A percentile compares a stretch with the other conserved stretches of the same genome.
These are phyloP conservation scores for Zhuqinia jingwanae DNA, from an alignment of 2,888 invertebrate species.

Conservation along the genomic window DNA sequence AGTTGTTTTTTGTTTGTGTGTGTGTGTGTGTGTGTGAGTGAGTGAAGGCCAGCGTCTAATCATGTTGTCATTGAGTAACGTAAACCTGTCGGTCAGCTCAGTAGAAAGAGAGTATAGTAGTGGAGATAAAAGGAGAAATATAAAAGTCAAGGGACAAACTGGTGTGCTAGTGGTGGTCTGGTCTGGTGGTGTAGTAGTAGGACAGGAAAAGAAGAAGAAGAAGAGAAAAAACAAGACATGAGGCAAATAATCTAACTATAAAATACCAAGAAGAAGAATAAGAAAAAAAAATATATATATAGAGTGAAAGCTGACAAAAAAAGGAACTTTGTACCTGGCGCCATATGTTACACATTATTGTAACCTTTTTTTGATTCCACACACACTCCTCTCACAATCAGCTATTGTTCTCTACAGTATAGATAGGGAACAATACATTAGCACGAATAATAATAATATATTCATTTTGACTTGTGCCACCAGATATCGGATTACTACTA, in stretches of 20 bases:
- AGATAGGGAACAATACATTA: too few species aligned
- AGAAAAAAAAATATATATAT: too few species aligned
- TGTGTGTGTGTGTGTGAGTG: constrained; percentile 25
- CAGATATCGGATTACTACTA: too few species aligned
- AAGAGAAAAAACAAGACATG: neutral
- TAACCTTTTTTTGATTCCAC: constrained; percentile 31
- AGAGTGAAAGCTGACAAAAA: neutral
- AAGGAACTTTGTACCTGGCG: constrained; percentile 63
- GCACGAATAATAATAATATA: too few species aligned
- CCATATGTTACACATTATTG: constrained; percentile 69
- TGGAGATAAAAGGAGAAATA: too few species aligned
- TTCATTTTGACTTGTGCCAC: too few species aligned
- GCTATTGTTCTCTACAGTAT: neutral
- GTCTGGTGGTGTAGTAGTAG: constrained; percentile 14
- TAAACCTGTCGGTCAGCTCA: constrained; percentile 45
- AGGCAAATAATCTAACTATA: neutral
- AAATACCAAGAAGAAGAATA: neutral
- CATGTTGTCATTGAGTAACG: constrained; percentile 68
- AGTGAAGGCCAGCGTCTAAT: constrained; percentile 69
- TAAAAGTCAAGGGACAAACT: constrained; percentile 24
- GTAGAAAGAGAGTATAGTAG: too few species aligned
- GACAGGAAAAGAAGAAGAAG: neutral
- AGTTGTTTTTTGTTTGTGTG: too few species aligned
- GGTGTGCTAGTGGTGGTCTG: too few species aligned
- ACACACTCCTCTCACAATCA: neutral